Base-by-base conservation (phyloP, 2,888 invertebrate species). In the Campopleginae sp. region DNA sequence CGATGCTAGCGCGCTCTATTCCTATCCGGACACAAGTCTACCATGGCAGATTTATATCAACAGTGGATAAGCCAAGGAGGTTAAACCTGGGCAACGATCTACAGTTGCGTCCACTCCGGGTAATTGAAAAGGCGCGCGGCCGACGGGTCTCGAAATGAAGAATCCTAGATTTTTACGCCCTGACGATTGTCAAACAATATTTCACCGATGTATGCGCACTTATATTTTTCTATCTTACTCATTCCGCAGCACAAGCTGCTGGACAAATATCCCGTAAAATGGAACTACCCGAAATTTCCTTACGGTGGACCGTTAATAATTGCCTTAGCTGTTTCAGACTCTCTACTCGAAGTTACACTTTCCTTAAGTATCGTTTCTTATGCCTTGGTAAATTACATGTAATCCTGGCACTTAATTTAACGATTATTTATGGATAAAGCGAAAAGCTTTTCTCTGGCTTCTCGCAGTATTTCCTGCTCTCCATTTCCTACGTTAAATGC, bases 11-110 rank as follows among this genome's bases (percentile, higher is more conserved):
- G 66, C 74, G 65, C 77, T 66, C 66, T 38, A 2, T 66, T 70
- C 42, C 51, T 31, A 58, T 77, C 77, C 77, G 44, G 31, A 82
- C 65, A 58, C 7, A 23, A 51, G 66, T 82, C 81, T 82, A 86
- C 84, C 82, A 82, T 76, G 78, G 14, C 70, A 84, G 87, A 87
- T 87, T 87, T 87, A 87, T 87, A 86, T 87, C 84, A 82, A 27
- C 75, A 82, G 27, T 71, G 86, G 86, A 86, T 87, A 87, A 87
- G 86, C 87, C 82, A 86, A 82, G 81, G 71, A 80, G 63, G 78
- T 87, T 86, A 80, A 86, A 86, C 80, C 85, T 38, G 33, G 70
- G 42, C 27, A 58, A 58, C 68, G n/a, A 23, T 31, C 8, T 19
- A 58, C 42, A 42, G 2, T 42, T 17, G 38, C 38, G 42, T 72